Evolutionary conservation across 2,113 vertebrate genomes (phyloP).

Genomic region (Eupsittula cactorum): DNA sequence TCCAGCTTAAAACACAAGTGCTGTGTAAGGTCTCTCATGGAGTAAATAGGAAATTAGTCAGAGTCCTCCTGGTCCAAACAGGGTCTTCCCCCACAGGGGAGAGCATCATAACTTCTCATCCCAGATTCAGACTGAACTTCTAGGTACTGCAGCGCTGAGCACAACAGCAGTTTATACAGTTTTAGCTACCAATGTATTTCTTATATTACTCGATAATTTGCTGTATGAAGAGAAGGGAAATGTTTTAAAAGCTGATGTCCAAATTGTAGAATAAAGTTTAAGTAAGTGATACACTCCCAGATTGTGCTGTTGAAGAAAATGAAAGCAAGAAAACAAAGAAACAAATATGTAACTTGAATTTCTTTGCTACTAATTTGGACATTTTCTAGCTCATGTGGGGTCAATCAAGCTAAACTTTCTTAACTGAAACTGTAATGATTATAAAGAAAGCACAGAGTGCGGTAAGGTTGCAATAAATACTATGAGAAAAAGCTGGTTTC

Average conservation of each 20-base stretch:
- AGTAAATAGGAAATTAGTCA: neutral
- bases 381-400: neutral
- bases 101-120: neutral
- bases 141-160: neutral
- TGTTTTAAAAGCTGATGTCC: neutral
- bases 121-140: neutral
- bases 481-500: neutral
- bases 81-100: rapidly evolving
- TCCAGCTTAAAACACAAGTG: neutral
- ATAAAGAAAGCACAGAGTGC: neutral
- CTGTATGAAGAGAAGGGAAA: neutral
- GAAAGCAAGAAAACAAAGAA: neutral
- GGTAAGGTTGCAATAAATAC: neutral
- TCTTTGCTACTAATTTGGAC: neutral
- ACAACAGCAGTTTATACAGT: neutral
- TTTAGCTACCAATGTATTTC: neutral
- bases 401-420: neutral
- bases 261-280: neutral
- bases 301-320: neutral
- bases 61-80: neutral
- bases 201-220: neutral
- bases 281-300: rapidly evolving
- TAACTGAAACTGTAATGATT: neutral
- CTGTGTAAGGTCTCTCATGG: rapidly evolving
- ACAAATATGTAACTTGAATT: neutral